Base-by-base conservation (phyloP, 1,140 invertebrate species). In the Bombus affinis region DNA sequence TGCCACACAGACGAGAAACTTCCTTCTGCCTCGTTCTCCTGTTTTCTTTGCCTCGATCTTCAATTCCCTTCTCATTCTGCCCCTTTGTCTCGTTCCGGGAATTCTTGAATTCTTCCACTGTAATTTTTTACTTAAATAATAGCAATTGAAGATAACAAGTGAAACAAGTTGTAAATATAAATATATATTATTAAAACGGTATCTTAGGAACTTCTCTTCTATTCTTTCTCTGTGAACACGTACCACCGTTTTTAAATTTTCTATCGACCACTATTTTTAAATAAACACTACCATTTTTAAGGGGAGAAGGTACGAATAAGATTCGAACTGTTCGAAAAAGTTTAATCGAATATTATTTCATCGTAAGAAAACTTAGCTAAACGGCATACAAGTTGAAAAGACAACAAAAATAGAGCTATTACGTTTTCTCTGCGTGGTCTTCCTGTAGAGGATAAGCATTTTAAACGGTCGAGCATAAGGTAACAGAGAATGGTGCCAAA, bases 1-100 rank as follows among this genome's bases (percentile, higher is more conserved):
- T 37, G 39, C 37, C 37, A 66, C 65, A 35, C 39, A 13, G 62
- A 80, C 70, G 81, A 70, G 78, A 85, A 83, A 85, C 18, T 88
- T 81, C 37, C 68, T 57, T 39, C 39, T 80, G 44, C 10, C 25
- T 62, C n/a, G 65, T 79, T 83, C 32, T 65, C 18, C 37, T 0
- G n/a, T 39, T 78, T 62, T 65, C 78, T 73, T 85, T 53, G 0
- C 68, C 57, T 32, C 68, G 57, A 78, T 71, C 42, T 80, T 70
- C 78, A 53, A 80, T 68, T 80, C 76, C 18, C 18, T 57, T 22
- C 78, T 22, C 66, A 22, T 47, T 80, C 39, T 28, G 12, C 70
- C 13, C 18, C 25, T 57, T n/a, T 44, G n/a, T 53, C 6, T 79
- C n/a, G 28, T 57, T 12, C 13, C 22, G 25, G 25, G 25, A 57